These are phyloP conservation scores for Phyllopteryx taeniolatus DNA, from an alignment of 2,113 vertebrate genomes.

Conservation along the genomic window DNA sequence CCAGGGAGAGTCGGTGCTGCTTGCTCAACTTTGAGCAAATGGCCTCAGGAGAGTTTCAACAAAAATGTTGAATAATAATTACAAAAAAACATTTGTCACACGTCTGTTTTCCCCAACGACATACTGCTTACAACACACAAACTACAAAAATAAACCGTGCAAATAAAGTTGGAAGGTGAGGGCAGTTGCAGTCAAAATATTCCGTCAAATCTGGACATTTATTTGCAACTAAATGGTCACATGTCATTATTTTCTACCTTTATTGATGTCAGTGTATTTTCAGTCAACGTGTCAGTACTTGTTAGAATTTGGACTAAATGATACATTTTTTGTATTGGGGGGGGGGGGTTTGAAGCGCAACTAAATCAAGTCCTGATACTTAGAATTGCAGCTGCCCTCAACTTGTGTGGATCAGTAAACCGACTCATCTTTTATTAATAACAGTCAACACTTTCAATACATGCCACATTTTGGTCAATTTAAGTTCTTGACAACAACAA, in stretches of 20 bases:
- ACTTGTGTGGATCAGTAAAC: slow-evolving; percentile 9
- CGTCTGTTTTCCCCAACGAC: not conserved
- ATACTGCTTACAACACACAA: slow-evolving; percentile 18
- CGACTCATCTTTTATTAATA: slow-evolving; percentile 16
- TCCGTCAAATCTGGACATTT: not conserved
- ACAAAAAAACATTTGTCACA: not conserved
- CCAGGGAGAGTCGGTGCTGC: not conserved
- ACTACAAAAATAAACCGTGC: slow-evolving; percentile 48
- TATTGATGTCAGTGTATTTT: not conserved
- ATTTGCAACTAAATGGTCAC: not conserved
- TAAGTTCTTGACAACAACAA: not conserved
- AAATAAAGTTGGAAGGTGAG: slow-evolving; percentile 32
- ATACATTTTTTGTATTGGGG: not conserved
- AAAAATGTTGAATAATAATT: not conserved
- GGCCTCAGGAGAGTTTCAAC: not conserved
- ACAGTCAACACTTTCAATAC: slow-evolving; percentile 31
- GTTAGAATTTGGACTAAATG: not conserved
- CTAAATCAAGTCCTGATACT: not conserved
- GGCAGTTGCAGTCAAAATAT: not conserved
- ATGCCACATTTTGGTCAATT: slow-evolving; percentile 21
- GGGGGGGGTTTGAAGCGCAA: not conserved
- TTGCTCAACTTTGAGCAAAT: slow-evolving; percentile 8
- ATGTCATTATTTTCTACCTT: not conserved
- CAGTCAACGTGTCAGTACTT: not conserved
- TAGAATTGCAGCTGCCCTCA: not conserved